Percentiles rank a stretch among this genome's conserved stretches.
These are phyloP conservation scores for Troides aeacus DNA, from an alignment of 2,888 invertebrate species.

Conservation along the genomic window DNA sequence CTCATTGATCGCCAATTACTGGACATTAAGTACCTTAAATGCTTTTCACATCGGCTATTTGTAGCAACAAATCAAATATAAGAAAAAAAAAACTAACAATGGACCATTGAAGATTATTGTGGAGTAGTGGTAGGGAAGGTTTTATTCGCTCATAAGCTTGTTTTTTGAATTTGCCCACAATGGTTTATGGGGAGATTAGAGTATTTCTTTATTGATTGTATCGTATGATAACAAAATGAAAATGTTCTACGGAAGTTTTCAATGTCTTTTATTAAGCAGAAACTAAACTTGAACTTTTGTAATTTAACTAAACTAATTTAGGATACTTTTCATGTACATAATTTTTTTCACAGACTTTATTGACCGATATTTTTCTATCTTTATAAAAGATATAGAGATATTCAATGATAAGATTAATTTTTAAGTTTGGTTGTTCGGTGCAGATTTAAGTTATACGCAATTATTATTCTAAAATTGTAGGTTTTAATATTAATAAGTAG, in stretches of 20 bases:
- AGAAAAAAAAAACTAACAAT: constrained; percentile 63
- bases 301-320: no score
- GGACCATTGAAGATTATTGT: constrained; percentile 67
- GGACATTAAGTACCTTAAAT: constrained; percentile 80
- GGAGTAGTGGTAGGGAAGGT: constrained; percentile 54
- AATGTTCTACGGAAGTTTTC: not conserved
- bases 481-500: no score
- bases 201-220: constrained; percentile 46
- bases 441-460: no score
- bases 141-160: constrained; percentile 61
- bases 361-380: no score
- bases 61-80: constrained; percentile 76
- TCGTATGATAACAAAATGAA: constrained; percentile 9
- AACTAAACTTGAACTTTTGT: not conserved
- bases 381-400: no score
- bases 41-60: constrained; percentile 76
- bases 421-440: no score
- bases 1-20: constrained; percentile 81
- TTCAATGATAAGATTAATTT: no score
- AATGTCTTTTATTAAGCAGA: not conserved
- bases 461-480: no score
- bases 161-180: constrained; percentile 62
- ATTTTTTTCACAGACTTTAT: no score
- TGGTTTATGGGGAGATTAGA: constrained; percentile 50
- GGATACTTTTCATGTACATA: no score